Evolutionary conservation across 2,797 vertebrate genomes (phyloP).

Genomic region (Gallinago nigripennis): DNA sequence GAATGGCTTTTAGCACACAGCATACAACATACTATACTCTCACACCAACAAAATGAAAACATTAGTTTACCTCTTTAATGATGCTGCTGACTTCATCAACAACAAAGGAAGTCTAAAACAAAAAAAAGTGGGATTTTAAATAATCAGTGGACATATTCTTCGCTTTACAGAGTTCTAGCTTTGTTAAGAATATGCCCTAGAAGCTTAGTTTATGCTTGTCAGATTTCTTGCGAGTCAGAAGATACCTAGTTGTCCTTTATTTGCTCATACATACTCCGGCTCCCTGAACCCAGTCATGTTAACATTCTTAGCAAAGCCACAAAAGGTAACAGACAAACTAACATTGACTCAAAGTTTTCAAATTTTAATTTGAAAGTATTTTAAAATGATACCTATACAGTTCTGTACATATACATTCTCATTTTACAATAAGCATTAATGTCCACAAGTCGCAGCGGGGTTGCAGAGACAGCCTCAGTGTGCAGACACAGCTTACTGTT

Average conservation of each 20-base stretch:
- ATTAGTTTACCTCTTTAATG: constrained; percentile 87
- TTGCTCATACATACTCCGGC: not conserved
- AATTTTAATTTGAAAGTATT: not conserved
- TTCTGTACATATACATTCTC: not conserved
- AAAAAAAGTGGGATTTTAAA: not conserved
- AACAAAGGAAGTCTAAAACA: constrained; percentile 84
- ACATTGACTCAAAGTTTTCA: not conserved
- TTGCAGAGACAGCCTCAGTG: not conserved
- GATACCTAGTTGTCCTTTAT: not conserved
- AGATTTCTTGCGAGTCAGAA: not conserved
- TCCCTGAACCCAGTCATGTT: not conserved
- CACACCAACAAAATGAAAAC: not conserved
- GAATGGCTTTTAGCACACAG: not conserved
- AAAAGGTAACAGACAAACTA: not conserved
- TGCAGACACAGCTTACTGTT: not conserved
- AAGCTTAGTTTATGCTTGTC: not conserved
- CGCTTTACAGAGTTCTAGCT: not conserved
- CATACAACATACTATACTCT: not conserved
- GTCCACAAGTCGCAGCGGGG: rapidly evolving
- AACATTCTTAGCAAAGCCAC: not conserved
- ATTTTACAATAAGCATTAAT: not conserved
- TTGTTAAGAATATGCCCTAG: not conserved
- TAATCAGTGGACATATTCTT: not conserved
- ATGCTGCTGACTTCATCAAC: constrained; percentile 92
- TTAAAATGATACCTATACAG: rapidly evolving